A percentile compares a stretch with the other conserved stretches of the same genome.
Evolutionary conservation across 2,888 invertebrate species (phyloP).

Genomic region (Byasa hedistus): DNA sequence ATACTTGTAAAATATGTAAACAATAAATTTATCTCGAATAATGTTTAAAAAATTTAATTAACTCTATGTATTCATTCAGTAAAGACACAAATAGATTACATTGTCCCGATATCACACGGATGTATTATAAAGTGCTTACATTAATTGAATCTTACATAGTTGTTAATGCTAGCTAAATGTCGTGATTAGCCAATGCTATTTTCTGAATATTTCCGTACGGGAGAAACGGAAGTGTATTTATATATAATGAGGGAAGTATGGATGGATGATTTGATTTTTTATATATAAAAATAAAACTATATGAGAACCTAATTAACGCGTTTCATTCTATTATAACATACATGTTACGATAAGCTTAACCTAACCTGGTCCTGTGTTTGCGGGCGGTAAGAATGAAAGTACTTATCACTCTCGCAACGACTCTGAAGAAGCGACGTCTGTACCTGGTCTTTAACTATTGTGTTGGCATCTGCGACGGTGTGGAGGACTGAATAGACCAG

Average conservation of each 20-base stretch:
- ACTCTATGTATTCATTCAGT: conserved; percentile 39
- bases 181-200: conserved; percentile 78
- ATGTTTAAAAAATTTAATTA: conserved; percentile 32
- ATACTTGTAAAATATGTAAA: conserved; percentile 71
- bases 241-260: conserved; percentile 72
- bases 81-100: conserved; percentile 49
- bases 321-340: conserved; percentile 36
- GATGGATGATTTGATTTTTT: conserved; percentile 72
- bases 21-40: conserved; percentile 51
- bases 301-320: conserved; percentile 56
- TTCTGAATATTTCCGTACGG: conserved; percentile 75
- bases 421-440: too few relatives aligned
- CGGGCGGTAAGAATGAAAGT: neutral
- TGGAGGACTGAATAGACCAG: too few relatives aligned
- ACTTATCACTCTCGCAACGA: too few relatives aligned
- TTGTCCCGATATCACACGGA: conserved; percentile 59
- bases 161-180: conserved; percentile 75
- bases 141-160: conserved; percentile 68
- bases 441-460: too few relatives aligned
- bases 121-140: conserved; percentile 69
- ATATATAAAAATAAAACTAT: conserved; percentile 77
- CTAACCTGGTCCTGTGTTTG: neutral
- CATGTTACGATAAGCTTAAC: neutral
- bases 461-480: too few relatives aligned
- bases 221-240: conserved; percentile 71